Evolutionary conservation across 2,113 vertebrate species (phyloP).

Genomic region (Poicephalus gulielmi): DNA sequence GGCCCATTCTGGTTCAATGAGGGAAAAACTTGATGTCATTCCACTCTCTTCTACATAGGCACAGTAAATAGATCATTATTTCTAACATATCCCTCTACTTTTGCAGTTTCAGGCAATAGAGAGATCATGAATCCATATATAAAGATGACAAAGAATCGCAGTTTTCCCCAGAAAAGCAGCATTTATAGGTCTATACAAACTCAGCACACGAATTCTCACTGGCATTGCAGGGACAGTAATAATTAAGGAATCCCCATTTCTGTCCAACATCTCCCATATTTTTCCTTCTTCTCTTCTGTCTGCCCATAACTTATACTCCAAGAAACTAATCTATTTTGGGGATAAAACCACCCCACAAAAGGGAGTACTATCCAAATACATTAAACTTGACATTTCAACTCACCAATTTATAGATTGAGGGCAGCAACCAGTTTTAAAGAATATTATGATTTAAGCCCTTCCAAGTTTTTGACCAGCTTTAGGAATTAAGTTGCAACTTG

Average conservation of each 20-base stretch:
- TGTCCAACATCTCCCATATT: background rate
- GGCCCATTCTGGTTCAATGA: background rate
- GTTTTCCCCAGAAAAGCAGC: background rate
- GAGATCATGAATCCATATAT: background rate
- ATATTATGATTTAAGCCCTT: background rate
- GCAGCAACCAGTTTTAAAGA: background rate
- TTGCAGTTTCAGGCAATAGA: background rate
- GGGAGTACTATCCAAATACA: background rate
- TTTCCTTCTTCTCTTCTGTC: background rate
- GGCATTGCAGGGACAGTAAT: background rate
- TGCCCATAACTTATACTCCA: background rate
- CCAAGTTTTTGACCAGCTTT: background rate
- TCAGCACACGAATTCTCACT: background rate
- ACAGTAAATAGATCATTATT: background rate
- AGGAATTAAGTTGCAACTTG: background rate
- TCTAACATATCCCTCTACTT: background rate
- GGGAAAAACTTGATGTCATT: background rate
- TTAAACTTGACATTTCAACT: background rate
- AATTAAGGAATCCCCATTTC: background rate
- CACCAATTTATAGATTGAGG: background rate
- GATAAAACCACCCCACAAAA: background rate
- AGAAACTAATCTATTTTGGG: background rate
- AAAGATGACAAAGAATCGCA: background rate
- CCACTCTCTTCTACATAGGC: background rate
- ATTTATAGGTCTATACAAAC: background rate